These are phyloP conservation scores for Tamandua tetradactyla DNA, from an alignment of 2,797 vertebrate genomes.

Conservation along the genomic window DNA sequence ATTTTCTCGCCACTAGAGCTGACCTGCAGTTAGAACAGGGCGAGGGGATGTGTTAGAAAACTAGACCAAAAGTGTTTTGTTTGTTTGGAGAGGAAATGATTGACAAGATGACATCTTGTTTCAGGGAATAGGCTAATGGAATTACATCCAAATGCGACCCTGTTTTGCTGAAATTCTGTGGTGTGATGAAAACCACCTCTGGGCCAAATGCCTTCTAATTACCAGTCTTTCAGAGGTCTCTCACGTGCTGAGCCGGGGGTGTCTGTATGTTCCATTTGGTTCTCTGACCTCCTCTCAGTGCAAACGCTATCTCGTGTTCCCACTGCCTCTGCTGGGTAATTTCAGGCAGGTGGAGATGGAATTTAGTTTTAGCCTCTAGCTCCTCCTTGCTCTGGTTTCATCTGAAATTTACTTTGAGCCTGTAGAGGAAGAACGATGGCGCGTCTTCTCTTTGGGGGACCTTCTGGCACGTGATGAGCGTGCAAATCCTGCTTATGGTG, in stretches of 20 bases:
- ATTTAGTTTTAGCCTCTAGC: neutral
- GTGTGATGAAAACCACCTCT: constrained; percentile 50
- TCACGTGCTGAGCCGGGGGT: neutral
- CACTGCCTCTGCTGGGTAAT: neutral
- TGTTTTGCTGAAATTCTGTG: constrained; percentile 27
- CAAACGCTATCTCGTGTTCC: neutral
- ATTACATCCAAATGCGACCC: neutral
- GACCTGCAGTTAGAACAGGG: no score
- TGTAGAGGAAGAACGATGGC: rapidly evolving
- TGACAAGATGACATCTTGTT: neutral
- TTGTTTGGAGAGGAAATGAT: neutral
- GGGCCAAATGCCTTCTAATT: constrained; percentile 60
- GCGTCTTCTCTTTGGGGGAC: neutral
- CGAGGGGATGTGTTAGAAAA: neutral
- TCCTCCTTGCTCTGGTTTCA: neutral
- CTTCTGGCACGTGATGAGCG: rapidly evolving
- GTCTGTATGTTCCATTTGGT: constrained; percentile 17
- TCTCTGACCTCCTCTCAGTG: neutral
- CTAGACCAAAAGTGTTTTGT: neutral
- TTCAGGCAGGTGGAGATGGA: neutral
- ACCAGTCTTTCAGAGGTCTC: constrained; percentile 16
- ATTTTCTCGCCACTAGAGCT: no score
- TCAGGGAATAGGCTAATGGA: constrained; percentile 40
- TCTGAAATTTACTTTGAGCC: neutral
- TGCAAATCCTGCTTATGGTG: neutral